Evolutionary conservation across 2,888 invertebrate species (phyloP).

Genomic region (Apamea crenata): DNA sequence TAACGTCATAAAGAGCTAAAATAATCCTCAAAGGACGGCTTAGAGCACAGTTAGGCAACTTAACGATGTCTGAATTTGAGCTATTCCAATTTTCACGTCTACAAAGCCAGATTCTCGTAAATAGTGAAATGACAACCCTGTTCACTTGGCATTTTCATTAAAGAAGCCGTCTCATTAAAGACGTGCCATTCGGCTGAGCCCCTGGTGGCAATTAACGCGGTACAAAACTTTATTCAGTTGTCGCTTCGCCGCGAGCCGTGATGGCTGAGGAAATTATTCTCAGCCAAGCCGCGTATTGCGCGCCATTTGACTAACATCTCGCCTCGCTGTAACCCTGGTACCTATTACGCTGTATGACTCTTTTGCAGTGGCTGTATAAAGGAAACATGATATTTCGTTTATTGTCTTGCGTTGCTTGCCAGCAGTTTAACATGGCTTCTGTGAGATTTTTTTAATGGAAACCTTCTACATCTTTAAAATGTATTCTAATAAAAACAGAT

Average conservation of each 20-base stretch:
- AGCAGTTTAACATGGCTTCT: background rate
- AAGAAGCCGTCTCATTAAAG: constrained; percentile 88
- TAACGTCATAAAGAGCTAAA: constrained; percentile 29
- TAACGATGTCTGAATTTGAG: constrained; percentile 52
- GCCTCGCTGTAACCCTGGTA: constrained; percentile 61
- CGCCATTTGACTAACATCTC: constrained; percentile 75
- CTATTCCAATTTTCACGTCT: constrained; percentile 63
- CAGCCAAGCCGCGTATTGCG: constrained; percentile 75
- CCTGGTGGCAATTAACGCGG: constrained; percentile 85
- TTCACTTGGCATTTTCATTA: constrained; percentile 87
- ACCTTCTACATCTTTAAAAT: background rate
- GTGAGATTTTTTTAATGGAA: background rate
- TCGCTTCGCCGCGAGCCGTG: constrained; percentile 70
- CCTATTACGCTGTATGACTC: constrained; percentile 42
- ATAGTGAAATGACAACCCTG: constrained; percentile 72
- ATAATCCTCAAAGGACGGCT: constrained; percentile 43
- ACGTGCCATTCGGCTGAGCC: constrained; percentile 80
- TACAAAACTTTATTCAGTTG: constrained; percentile 86
- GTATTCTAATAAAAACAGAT: background rate
- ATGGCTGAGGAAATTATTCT: constrained; percentile 78
- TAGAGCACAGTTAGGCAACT: constrained; percentile 37
- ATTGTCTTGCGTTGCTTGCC: background rate
- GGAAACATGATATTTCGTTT: constrained; percentile 24
- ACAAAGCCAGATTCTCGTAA: constrained; percentile 68
- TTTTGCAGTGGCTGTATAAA: constrained; percentile 23